Percentiles rank a stretch among this genome's conserved stretches.
Evolutionary conservation across 1,140 invertebrate genomes (phyloP).

Genomic region (Neodiprion pinetum): DNA sequence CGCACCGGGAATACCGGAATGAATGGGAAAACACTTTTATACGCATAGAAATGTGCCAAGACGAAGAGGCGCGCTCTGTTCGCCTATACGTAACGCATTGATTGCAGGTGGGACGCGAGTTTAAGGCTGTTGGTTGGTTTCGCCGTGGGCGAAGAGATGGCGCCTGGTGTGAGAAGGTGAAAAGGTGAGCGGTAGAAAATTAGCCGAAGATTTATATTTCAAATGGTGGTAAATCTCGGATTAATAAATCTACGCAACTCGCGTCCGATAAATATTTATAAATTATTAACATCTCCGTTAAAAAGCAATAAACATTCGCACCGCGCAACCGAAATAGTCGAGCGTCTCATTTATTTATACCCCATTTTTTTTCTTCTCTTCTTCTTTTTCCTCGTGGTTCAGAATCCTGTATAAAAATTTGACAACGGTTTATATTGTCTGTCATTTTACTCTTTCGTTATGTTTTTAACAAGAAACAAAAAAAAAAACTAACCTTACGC

Average conservation of each 20-base stretch:
- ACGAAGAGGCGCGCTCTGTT: too few species aligned
- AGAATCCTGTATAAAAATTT: neutral
- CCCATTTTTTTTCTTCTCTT: too few species aligned
- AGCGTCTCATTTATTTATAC: too few species aligned
- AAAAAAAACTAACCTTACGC: too few species aligned
- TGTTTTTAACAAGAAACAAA: neutral
- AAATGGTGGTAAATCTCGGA: neutral
- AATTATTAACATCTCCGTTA: neutral
- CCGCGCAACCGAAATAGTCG: too few species aligned
- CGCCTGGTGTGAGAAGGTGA: conserved; percentile 1
- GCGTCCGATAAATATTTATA: neutral
- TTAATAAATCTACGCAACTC: neutral
- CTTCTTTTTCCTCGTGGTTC: too few species aligned
- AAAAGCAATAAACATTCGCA: too few species aligned
- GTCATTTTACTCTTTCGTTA: neutral
- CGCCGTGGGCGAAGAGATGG: neutral
- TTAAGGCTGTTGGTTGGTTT: neutral
- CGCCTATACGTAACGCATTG: neutral
- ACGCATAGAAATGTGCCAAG: too few species aligned
- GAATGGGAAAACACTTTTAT: too few species aligned
- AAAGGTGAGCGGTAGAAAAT: neutral
- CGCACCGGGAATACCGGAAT: too few species aligned
- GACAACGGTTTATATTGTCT: neutral
- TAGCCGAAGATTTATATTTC: neutral
- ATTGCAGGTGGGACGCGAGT: neutral